Evolutionary conservation across 2,797 vertebrate species (phyloP), one percentile per base, ranked within the genome.

Genomic region (Enteromius trimaculatus): DNA sequence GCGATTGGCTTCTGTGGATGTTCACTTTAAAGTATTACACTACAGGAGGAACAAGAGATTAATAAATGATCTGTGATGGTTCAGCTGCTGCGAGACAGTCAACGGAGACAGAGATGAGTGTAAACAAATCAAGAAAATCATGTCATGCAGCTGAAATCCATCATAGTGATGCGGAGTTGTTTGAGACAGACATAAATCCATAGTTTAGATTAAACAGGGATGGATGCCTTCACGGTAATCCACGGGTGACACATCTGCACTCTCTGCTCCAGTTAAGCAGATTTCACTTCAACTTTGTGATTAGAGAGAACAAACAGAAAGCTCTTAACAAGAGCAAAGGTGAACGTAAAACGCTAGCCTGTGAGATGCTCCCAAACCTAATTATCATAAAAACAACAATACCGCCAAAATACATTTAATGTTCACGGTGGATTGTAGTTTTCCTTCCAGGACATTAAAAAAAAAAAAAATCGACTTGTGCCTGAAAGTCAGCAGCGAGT

Each of bases 231-330:
- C 85, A 90, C 87, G 88, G 90, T 93, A 94, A 91, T 89, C 85
- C 89, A 83, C 82, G 72, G 42, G 23, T 19, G 69, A 86, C 86
- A 90, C 90, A 92, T 91, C 91, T 92, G 92, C 86, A 92, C 89
- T 87, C 86, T 86, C 88, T 82, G 92, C 65, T 87, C 87, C 87
- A 76, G 90, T 87, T 91, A 91, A 92, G 90, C 86, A 84, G 93
- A 92, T 93, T 94, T 93, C 92, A 51, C 87, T 86, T 87, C 84
- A 92, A 93, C 91, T 92, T 90, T 89, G 86, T 91, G 92, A 94
- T 93, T 92, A 92, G 70, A 87, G 70, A 87, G 86, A 82, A 81
- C 64, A 44, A 78, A 68, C 70, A 39, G 83, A 81, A 84, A 77
- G 80, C 85, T 81, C 82, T 83, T 65, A 84, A 55, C 47, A 70